Evolutionary conservation across 2,888 invertebrate species (phyloP).

Genomic region (Sesamia inferens): DNA sequence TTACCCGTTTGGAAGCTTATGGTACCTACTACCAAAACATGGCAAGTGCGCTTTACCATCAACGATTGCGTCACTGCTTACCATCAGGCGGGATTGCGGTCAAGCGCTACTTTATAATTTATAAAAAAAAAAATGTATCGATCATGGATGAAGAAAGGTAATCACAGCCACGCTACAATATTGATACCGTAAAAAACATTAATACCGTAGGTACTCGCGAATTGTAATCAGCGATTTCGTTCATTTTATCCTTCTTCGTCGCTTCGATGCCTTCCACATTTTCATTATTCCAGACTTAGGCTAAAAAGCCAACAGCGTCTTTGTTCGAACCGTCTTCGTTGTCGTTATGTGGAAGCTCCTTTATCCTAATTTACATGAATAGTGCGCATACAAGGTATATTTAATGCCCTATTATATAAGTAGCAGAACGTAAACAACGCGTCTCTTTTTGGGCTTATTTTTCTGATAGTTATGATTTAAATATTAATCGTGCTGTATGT

Average conservation of each 20-base stretch:
- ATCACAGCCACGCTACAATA: background rate
- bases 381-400: slow-evolving; percentile 68
- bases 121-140: background rate
- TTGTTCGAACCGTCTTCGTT: slow-evolving; percentile 74
- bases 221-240: slow-evolving; percentile 65
- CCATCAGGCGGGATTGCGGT: too few species aligned
- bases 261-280: slow-evolving; percentile 70
- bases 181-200: slow-evolving; percentile 19
- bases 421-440: slow-evolving; percentile 37
- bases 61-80: too few species aligned
- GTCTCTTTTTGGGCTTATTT: slow-evolving; percentile 7
- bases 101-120: too few species aligned
- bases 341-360: slow-evolving; percentile 71
- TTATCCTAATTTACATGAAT: slow-evolving; percentile 81
- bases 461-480: background rate
- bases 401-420: slow-evolving; percentile 71
- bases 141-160: too few species aligned
- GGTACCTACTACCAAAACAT: too few species aligned
- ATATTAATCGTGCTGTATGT: background rate
- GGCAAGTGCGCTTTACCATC: too few species aligned
- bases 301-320: slow-evolving; percentile 75
- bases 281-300: slow-evolving; percentile 79
- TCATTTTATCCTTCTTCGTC: slow-evolving; percentile 63
- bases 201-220: slow-evolving; percentile 45
- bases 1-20: too few species aligned